These are phyloP conservation scores for Heliconius ethilla DNA, from an alignment of 2,888 invertebrate genomes.

Conservation along the genomic window DNA sequence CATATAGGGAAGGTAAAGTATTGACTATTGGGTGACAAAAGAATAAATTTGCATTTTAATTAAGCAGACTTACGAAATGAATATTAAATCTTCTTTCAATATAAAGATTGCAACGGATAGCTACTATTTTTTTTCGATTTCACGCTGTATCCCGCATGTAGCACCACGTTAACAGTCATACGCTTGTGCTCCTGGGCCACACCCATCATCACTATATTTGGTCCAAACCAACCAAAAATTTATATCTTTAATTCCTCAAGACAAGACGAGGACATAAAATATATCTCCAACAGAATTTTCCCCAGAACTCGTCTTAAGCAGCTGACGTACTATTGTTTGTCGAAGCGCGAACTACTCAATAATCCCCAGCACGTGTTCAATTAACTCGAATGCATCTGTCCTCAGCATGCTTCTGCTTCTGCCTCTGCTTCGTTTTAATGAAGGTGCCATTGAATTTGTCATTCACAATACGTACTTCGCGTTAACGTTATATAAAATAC, in stretches of 20 bases:
- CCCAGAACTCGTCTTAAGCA: not conserved
- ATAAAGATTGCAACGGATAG: no score
- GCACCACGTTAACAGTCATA: no score
- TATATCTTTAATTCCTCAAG: not conserved
- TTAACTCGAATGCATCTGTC: slow-evolving; percentile 30
- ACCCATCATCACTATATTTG: not conserved
- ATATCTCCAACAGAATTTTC: not conserved
- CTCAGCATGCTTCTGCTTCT: slow-evolving; percentile 26
- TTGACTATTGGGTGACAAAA: no score
- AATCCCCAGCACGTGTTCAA: slow-evolving; percentile 22
- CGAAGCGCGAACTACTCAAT: slow-evolving; percentile 10
- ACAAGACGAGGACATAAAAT: not conserved
- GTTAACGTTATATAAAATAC: slow-evolving; percentile 9
- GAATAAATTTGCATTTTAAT: no score
- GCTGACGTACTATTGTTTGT: not conserved
- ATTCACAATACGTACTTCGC: slow-evolving; percentile 10
- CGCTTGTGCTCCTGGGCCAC: no score
- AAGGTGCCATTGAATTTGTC: slow-evolving; percentile 9
- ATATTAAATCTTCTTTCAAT: no score
- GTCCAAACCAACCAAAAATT: not conserved
- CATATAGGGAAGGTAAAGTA: no score
- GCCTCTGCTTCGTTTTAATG: slow-evolving; percentile 24
- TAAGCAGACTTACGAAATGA: no score
- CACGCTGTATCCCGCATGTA: no score
- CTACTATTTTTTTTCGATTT: no score